Evolutionary conservation across 2,113 vertebrate genomes (phyloP).

Genomic region (Menidia beryllina): DNA sequence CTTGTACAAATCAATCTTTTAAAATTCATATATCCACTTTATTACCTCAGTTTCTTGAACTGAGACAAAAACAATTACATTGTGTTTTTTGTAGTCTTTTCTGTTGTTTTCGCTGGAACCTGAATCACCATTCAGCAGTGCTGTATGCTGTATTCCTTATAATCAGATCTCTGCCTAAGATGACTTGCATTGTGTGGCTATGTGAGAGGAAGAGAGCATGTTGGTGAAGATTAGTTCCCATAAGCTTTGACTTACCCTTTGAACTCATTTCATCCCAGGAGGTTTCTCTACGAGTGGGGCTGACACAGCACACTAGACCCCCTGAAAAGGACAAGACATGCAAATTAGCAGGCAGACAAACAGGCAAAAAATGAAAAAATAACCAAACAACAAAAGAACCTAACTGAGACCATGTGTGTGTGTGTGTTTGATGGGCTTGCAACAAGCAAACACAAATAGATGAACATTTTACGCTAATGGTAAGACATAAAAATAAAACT

Average conservation of each 20-base stretch:
- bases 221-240: conserved; percentile 74
- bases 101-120: conserved; percentile 20
- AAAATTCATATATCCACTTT: no score
- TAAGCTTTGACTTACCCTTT: conserved; percentile 76
- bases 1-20: no score
- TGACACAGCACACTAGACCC: conserved; percentile 29
- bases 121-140: neutral
- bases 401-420: neutral
- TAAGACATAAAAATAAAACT: neutral
- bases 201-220: conserved; percentile 59
- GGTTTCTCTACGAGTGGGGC: conserved; percentile 42
- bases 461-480: neutral
- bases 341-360: conserved; percentile 28
- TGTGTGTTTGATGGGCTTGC: neutral
- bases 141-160: conserved; percentile 26
- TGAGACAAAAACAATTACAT: neutral
- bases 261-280: conserved; percentile 49
- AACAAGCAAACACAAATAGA: conserved; percentile 1
- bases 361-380: conserved; percentile 3
- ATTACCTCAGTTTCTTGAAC: neutral
- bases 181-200: conserved; percentile 47
- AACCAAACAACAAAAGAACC: neutral
- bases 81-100: neutral
- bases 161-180: conserved; percentile 43
- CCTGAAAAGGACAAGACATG: conserved; percentile 28